These are phyloP conservation scores for Ophonus ardosiacus DNA, from an alignment of 2,888 invertebrate species.

Conservation along the genomic window DNA sequence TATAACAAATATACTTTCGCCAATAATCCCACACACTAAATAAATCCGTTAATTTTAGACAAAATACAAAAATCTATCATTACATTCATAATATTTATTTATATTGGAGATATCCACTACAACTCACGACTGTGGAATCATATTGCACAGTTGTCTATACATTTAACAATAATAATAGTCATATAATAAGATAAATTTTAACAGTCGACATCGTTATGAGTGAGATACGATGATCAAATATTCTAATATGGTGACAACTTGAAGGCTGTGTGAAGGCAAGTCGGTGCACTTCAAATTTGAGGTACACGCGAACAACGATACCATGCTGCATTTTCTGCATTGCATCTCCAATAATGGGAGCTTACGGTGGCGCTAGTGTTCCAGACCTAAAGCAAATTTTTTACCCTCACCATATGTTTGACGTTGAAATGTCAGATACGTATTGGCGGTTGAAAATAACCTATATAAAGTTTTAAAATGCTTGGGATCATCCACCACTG, in stretches of 20 bases:
- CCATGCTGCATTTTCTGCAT: not conserved
- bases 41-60: slow-evolving; percentile 20
- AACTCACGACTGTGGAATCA: slow-evolving; percentile 62
- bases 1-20: slow-evolving; percentile 56
- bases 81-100: slow-evolving; percentile 53
- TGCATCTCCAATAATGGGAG: not conserved
- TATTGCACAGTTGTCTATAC: slow-evolving; percentile 63
- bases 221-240: slow-evolving; percentile 55
- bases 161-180: slow-evolving; percentile 60
- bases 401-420: no score
- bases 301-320: slow-evolving; percentile 26
- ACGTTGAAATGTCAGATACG: no score
- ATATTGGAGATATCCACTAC: slow-evolving; percentile 56
- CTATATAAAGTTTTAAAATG: no score
- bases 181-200: slow-evolving; percentile 52
- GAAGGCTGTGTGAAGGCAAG: slow-evolving; percentile 63
- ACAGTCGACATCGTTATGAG: slow-evolving; percentile 61
- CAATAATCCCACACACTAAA: slow-evolving; percentile 48
- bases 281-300: not conserved
- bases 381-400: no score
- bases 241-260: slow-evolving; percentile 54
- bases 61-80: slow-evolving; percentile 38
- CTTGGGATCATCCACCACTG: no score
- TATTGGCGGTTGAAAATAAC: no score
- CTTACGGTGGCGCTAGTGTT: no score